Base-by-base conservation (phyloP, 2,888 invertebrate species). In the Drosophila ustulata region DNA sequence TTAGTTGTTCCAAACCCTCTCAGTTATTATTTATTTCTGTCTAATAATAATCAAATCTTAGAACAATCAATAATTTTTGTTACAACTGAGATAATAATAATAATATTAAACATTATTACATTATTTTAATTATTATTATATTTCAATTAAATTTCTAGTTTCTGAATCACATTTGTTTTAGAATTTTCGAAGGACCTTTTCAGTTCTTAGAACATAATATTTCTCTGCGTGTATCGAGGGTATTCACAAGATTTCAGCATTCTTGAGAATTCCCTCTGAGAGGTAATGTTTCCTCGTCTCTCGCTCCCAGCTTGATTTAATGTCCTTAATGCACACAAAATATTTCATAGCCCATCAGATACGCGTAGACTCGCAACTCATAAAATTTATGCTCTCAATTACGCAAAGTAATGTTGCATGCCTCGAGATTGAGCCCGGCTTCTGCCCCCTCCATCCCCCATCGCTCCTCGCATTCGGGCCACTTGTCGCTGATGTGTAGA, bases 351-450 rank as follows among this genome's bases (percentile, higher is more conserved):
- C 69, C 64, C 70, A 70, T 68, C 62, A 51, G 65, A 71, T 62
- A 75, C 50, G 53, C 66, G 41, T 59, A 66, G 63, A 57, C 53
- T 50, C 57, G 34, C 52, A 61, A 62, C 34, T 66, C 79, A 75
- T 82, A 67, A 78, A 85, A 78, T 82, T 75, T 75, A 81, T 81
- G 66, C 68, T 72, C 79, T 69, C 76, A 79, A 82, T 82, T 85
- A 82, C 76, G 53, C 57, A 72, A 71, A 82, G 76, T 83, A 75
- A 81, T 85, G 66, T 66, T 63, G 41, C 62, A 34, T 73, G 67
- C 50, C 66, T 59, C 23, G 72, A 75, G 82, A 69, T 43, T 66
- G 37, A 55, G 18, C 18, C 18, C 18, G 18, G 18, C 18, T 18
- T 18, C 18, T 18, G 37, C 11, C 25, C 11, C 59, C 6, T 37